Evolutionary conservation across 1,140 invertebrate genomes (phyloP).

Genomic region (Lethocerus indicus): DNA sequence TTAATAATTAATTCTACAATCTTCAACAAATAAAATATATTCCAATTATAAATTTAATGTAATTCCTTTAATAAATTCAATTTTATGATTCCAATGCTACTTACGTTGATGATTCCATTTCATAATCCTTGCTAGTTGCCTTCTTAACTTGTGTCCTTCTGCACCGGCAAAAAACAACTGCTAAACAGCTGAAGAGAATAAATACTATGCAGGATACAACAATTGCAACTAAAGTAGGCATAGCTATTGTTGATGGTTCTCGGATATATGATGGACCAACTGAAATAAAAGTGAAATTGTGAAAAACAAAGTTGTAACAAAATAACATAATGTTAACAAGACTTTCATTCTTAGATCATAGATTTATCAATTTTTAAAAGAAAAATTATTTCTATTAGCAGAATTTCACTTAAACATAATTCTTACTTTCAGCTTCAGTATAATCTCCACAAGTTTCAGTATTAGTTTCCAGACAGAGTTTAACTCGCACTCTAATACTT

Average conservation of each 20-base stretch:
- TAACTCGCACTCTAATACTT: conserved; percentile 49
- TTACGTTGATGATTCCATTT: conserved; percentile 60
- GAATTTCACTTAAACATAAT: not conserved
- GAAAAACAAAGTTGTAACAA: not conserved
- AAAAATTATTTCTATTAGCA: not conserved
- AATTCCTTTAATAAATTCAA: too few species aligned
- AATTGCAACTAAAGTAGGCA: conserved; percentile 61
- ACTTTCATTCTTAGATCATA: not conserved
- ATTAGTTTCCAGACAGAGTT: conserved; percentile 58
- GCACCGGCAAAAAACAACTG: conserved; percentile 73
- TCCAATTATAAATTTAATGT: too few species aligned
- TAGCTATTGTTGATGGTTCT: conserved; percentile 53
- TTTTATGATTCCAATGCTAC: conserved; percentile 19
- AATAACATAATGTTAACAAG: not conserved
- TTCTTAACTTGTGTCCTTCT: conserved; percentile 67
- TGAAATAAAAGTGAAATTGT: conserved; percentile 24
- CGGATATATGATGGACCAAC: conserved; percentile 63
- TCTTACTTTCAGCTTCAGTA: conserved; percentile 63
- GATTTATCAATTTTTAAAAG: not conserved
- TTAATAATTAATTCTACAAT: too few species aligned
- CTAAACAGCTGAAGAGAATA: conserved; percentile 52
- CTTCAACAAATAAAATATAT: too few species aligned
- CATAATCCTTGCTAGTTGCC: conserved; percentile 67
- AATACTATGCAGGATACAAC: conserved; percentile 66
- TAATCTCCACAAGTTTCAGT: conserved; percentile 67